Evolutionary conservation across 35 echinoderm and acorn worm species (phyloP).

Genomic region (Antedon bifida): DNA sequence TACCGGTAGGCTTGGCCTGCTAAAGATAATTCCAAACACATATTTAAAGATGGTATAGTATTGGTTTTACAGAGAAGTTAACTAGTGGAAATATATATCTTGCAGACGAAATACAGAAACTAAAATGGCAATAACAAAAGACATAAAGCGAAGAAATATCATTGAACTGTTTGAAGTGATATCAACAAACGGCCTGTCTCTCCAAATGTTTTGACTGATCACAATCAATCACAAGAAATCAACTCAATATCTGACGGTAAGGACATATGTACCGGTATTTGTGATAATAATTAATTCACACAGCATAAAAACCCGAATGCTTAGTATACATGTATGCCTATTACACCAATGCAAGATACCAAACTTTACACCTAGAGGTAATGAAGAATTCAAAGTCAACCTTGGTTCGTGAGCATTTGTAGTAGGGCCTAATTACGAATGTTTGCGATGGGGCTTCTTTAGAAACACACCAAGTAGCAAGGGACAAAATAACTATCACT

Average conservation of each 20-base stretch:
- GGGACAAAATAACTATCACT: neutral
- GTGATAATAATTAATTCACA: neutral
- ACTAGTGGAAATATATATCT: neutral
- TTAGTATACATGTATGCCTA: neutral
- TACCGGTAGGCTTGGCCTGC: too few species aligned
- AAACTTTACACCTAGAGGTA: neutral
- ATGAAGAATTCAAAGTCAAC: neutral
- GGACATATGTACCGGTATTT: neutral
- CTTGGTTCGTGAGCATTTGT: neutral
- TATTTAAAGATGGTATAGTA: neutral
- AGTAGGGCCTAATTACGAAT: neutral
- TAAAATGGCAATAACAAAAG: neutral
- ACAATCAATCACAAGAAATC: neutral
- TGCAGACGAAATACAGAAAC: neutral
- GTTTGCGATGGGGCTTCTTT: neutral
- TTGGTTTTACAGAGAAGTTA: neutral
- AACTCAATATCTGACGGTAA: neutral
- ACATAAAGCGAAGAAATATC: neutral
- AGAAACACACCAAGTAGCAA: neutral
- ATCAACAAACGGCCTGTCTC: neutral
- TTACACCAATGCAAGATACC: neutral
- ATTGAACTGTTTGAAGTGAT: neutral
- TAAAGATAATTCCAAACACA: neutral
- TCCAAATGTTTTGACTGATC: neutral
- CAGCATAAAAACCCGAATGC: neutral